These are phyloP conservation scores for Synergus itoensis DNA, from an alignment of 2,888 invertebrate species.

Conservation along the genomic window DNA sequence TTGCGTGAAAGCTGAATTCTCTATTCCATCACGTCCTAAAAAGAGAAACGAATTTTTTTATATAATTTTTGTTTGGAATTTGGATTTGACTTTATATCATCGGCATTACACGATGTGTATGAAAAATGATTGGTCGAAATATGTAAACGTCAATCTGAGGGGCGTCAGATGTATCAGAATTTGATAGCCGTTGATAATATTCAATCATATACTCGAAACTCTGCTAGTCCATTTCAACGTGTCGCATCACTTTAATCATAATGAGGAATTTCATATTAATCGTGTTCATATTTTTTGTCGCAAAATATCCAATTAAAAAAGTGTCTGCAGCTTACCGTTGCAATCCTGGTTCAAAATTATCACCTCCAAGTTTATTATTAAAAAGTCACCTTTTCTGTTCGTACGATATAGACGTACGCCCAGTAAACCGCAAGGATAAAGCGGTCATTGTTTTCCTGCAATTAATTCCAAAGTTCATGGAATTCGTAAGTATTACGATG, in stretches of 20 bases:
- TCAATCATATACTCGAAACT: not conserved
- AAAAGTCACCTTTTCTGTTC: conserved; percentile 80
- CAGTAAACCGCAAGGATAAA: conserved; percentile 79
- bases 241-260: not conserved
- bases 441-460: conserved; percentile 80
- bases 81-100: too few relatives aligned
- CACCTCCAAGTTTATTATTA: conserved; percentile 70
- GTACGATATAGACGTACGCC: conserved; percentile 80
- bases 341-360: not conserved
- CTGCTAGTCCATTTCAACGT: not conserved
- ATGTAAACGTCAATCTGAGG: not conserved
- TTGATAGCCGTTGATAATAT: not conserved
- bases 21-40: too few relatives aligned
- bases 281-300: not conserved
- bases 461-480: conserved; percentile 81
- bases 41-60: too few relatives aligned
- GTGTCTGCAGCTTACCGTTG: not conserved
- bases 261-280: not conserved
- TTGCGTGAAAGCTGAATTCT: too few relatives aligned
- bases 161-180: not conserved
- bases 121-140: not conserved
- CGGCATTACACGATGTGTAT: not conserved
- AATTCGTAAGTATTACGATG: conserved; percentile 67
- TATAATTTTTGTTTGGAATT: too few relatives aligned
- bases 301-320: not conserved